Base-by-base conservation (phyloP, 2,797 vertebrate species). In the Epinephelus coioides region DNA sequence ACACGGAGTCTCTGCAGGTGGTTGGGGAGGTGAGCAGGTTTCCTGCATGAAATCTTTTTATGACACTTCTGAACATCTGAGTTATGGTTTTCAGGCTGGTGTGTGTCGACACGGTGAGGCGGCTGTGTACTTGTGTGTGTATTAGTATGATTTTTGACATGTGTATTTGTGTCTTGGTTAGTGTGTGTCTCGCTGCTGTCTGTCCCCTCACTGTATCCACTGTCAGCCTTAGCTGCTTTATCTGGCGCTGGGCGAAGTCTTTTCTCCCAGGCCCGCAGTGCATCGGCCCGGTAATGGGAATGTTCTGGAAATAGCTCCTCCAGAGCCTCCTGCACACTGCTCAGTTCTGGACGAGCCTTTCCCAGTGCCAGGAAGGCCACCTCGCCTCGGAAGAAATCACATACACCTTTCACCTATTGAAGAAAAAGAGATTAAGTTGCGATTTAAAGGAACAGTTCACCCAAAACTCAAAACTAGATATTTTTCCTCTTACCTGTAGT, bases 321-420 rank as follows among this genome's bases (percentile, higher is more conserved):
- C 61, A 98, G 84, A 9, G 97, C 97, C 25, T 96, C 89, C 88
- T 97, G 95, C 47, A 99, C 92, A 51, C 92, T 94, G 73, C 92
- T 94, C 89, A 97, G 69, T 0, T 97, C 97, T 40, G 98, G 92
- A 0, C 96, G 97, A 49, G 96, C 94, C 71, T 92, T 97, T 34
- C 98, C 97, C 76, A 97, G 89, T 0, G 97, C 98, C 79, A 99
- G 92, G 84, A 99, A 98, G 0, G 97, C 97, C 63, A 96, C 96
- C 2, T 98, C 97, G 2, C 97, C 97, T 57, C 95, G 85, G 87
- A 99, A 99, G 91, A 99, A 99, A 78, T 99, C 98, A 14, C 97
- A 96, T 63, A 99, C 90, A 0, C 97, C 97, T 78, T 83, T 95
- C 69, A 99, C 96, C 94, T 99, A 11, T 17, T 38, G 61, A 56